Percentiles rank a stretch among this genome's conserved stretches.
Conservation (phyloP, 2,888 invertebrate species). For the Temnothorax ravouxi region DNA sequence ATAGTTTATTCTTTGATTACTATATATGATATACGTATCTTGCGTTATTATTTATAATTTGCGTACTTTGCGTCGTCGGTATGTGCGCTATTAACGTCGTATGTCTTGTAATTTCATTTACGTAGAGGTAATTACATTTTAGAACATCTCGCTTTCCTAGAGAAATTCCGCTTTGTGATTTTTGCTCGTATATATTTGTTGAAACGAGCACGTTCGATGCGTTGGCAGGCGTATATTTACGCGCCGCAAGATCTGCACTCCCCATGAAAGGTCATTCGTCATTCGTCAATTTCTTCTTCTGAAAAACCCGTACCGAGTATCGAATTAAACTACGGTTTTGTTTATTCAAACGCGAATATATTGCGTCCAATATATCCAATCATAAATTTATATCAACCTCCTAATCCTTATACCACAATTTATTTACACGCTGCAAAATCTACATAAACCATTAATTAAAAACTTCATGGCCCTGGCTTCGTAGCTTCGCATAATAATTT, state of each 20-base stretch:
- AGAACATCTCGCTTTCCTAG: neutral
- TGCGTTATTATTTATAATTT: constrained; percentile 2
- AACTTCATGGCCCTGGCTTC: neutral
- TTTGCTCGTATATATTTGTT: neutral
- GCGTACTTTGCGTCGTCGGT: neutral
- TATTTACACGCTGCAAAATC: constrained; percentile 1
- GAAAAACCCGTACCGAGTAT: neutral
- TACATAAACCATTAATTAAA: constrained; percentile 34
- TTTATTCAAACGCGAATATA: constrained; percentile 6
- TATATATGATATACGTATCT: neutral
- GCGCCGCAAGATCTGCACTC: neutral
- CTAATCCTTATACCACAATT: neutral
- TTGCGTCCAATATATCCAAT: neutral
- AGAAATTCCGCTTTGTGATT: constrained; percentile 9
- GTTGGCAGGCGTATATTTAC: neutral
- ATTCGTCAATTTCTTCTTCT: constrained; percentile 5
- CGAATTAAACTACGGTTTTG: neutral
- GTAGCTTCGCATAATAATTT: constrained; percentile 32
- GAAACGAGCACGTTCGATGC: neutral
- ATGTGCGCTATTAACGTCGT: neutral
- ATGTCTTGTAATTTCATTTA: constrained; percentile 9
- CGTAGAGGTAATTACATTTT: neutral
- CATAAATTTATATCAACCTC: constrained; percentile 1
- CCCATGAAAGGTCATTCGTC: neutral
- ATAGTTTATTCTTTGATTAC: neutral